These are phyloP conservation scores for Sphaeridia pumilis DNA, from an alignment of 2,888 invertebrate genomes.

Conservation along the genomic window DNA sequence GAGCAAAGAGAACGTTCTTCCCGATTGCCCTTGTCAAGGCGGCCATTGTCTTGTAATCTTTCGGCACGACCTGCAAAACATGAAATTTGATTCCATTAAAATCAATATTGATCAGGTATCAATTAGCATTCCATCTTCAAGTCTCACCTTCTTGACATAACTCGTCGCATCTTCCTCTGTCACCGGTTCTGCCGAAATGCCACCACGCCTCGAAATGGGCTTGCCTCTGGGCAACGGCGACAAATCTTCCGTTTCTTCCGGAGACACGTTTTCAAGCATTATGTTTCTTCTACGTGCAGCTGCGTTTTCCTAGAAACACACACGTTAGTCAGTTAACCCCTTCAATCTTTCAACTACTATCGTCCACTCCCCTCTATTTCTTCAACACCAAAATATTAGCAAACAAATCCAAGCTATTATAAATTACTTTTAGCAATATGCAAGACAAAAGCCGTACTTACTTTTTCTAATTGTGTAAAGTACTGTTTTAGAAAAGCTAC, in stretches of 20 bases:
- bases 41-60: slow-evolving; percentile 99
- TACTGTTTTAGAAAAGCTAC: slow-evolving; percentile 90
- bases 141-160: slow-evolving; percentile 86
- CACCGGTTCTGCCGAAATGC: slow-evolving; percentile 96
- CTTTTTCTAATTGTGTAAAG: slow-evolving; percentile 95
- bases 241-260: slow-evolving; percentile 74
- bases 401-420: no score
- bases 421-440: no score
- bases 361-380: no score
- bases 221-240: slow-evolving; percentile 40
- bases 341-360: no score
- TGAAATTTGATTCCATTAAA: no score
- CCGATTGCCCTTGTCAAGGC: slow-evolving; percentile 94
- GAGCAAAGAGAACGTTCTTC: slow-evolving; percentile 94
- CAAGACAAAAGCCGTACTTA: slow-evolving; percentile 56
- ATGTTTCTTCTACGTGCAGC: slow-evolving; percentile 64
- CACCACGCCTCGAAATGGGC: slow-evolving; percentile 69
- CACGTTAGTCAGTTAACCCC: no score
- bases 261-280: slow-evolving; percentile 53
- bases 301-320: slow-evolving; percentile 69
- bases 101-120: no score
- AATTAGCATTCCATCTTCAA: no score
- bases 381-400: no score
- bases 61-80: slow-evolving; percentile 93
- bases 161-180: slow-evolving; percentile 96